These are phyloP conservation scores for Ceratosolen solmsi DNA, from an alignment of 1,140 invertebrate genomes.

Conservation along the genomic window DNA sequence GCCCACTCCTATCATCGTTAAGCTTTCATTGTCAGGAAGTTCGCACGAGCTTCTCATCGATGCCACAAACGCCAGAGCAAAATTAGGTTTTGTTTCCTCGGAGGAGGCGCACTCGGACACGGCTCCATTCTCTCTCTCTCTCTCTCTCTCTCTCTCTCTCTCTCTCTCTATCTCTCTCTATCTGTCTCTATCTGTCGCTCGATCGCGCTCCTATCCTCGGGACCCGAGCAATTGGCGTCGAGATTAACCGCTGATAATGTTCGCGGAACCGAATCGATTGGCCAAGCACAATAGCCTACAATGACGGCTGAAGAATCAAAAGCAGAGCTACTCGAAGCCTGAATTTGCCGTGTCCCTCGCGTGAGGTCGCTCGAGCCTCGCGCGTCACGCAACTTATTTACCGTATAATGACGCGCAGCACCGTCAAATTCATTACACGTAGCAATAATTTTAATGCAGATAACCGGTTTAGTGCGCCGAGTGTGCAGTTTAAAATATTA, in stretches of 20 bases:
- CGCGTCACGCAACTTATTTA: neutral
- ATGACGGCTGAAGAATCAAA: neutral
- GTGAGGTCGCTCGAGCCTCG: neutral
- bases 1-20: no score
- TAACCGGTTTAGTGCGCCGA: neutral
- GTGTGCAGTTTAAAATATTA: neutral
- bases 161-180: no score
- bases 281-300: neutral
- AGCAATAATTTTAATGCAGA: neutral
- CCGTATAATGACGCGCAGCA: neutral
- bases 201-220: no score
- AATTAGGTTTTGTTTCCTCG: no score
- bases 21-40: no score
- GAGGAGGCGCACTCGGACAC: no score
- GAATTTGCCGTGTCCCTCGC: neutral
- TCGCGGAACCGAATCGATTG: neutral
- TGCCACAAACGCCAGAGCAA: no score
- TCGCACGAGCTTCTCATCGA: no score
- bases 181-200: no score
- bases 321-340: neutral
- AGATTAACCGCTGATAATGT: neutral
- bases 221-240: no score
- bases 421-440: neutral
- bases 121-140: neutral
- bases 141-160: constrained; percentile 1